Evolutionary conservation across 2,113 vertebrate genomes (phyloP).

Genomic region (Lepisosteus oculatus): DNA sequence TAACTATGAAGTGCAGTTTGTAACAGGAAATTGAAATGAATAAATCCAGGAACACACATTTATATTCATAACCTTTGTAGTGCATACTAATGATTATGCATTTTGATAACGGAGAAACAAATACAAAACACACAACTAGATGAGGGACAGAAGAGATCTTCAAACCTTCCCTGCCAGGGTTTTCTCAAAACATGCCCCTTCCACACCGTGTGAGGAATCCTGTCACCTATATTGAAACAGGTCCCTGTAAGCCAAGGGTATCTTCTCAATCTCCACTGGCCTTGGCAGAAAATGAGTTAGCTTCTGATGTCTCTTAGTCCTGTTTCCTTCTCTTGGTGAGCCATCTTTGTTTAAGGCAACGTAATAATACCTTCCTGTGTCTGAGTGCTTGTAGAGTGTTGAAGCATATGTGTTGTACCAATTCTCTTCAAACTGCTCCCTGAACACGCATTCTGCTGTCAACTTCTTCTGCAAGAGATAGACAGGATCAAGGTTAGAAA

Average conservation of each 20-base stretch:
- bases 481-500: constrained; percentile 11
- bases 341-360: constrained; percentile 97
- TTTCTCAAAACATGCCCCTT: constrained; percentile 8
- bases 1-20: constrained; percentile 26
- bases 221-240: constrained; percentile 93
- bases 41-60: constrained; percentile 54
- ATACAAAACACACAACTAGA: constrained; percentile 48
- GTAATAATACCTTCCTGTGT: constrained; percentile 91
- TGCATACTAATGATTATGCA: constrained; percentile 27
- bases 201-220: constrained; percentile 35
- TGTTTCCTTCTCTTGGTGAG: constrained; percentile 88
- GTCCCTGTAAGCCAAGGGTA: constrained; percentile 87
- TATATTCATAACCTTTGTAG: constrained; percentile 48
- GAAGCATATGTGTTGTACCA: constrained; percentile 99
- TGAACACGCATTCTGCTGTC: constrained; percentile 91
- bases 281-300: constrained; percentile 94
- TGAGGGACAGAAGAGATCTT: constrained; percentile 23
- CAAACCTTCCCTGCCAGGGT: background rate
- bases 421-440: constrained; percentile 98
- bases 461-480: constrained; percentile 84
- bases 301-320: constrained; percentile 98
- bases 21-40: constrained; percentile 39
- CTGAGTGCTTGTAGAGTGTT: constrained; percentile 88
- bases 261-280: constrained; percentile 90
- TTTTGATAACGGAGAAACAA: constrained; percentile 36